Evolutionary conservation across 2,113 vertebrate genomes (phyloP).

Genomic region (Lipotes vexillifer): DNA sequence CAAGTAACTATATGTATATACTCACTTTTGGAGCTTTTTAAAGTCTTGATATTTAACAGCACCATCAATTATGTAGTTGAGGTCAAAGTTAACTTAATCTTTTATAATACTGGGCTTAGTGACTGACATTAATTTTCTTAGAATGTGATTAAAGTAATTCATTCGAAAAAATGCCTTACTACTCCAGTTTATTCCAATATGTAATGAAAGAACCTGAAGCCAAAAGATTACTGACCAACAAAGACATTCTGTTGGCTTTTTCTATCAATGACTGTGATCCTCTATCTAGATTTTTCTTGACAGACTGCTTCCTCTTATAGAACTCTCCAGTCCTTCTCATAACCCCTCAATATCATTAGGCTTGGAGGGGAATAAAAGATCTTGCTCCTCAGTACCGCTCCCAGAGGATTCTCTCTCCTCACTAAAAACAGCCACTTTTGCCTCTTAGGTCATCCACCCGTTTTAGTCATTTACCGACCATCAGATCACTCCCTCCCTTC

Average conservation of each 20-base stretch:
- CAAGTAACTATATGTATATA: background rate
- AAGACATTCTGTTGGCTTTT: background rate
- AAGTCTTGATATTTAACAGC: slow-evolving; percentile 1
- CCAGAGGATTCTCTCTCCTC: background rate
- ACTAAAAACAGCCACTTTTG: background rate
- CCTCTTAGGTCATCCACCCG: background rate
- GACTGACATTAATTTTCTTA: background rate
- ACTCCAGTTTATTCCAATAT: background rate
- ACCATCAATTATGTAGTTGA: background rate
- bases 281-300: background rate
- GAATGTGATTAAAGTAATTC: background rate
- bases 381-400: background rate
- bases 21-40: background rate
- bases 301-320: background rate
- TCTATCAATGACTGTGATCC: background rate
- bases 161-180: background rate
- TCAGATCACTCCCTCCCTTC: background rate
- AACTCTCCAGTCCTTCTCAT: background rate
- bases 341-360: background rate
- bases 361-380: background rate
- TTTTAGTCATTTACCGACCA: background rate
- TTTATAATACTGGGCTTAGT: background rate
- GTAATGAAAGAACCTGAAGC: background rate
- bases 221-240: background rate
- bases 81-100: background rate